These are phyloP conservation scores for Lagria hirta DNA, from an alignment of 2,888 invertebrate species.

Conservation along the genomic window DNA sequence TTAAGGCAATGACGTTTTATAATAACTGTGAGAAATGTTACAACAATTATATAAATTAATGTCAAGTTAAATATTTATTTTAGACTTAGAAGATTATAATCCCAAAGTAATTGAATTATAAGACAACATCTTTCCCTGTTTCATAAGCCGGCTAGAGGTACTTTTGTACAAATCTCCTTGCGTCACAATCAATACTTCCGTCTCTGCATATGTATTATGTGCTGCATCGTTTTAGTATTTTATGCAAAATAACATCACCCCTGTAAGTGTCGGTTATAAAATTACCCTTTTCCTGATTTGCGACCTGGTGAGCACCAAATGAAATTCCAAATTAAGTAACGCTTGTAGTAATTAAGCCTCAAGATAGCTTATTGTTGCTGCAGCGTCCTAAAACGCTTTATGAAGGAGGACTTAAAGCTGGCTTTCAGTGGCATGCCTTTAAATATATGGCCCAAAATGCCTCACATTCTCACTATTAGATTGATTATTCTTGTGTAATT, in stretches of 20 bases:
- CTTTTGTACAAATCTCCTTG: too few relatives aligned
- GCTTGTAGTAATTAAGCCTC: slow-evolving; percentile 52
- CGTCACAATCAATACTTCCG: slow-evolving; percentile 13
- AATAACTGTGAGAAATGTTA: too few relatives aligned
- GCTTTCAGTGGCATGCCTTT: slow-evolving; percentile 27
- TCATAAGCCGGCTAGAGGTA: too few relatives aligned
- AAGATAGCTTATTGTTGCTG: slow-evolving; percentile 52
- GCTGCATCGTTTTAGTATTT: slow-evolving; percentile 8
- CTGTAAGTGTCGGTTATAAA: slow-evolving; percentile 37
- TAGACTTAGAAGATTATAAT: too few relatives aligned
- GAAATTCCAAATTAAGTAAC: slow-evolving; percentile 56
- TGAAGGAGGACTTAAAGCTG: slow-evolving; percentile 17
- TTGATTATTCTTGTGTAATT: slow-evolving; percentile 51
- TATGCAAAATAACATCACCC: slow-evolving; percentile 5
- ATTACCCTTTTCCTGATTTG: slow-evolving; percentile 53
- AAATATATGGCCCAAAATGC: slow-evolving; percentile 41
- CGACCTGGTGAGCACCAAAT: slow-evolving; percentile 52
- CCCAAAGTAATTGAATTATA: too few relatives aligned
- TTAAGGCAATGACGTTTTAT: too few relatives aligned
- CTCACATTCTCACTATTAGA: slow-evolving; percentile 46
- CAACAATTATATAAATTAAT: too few relatives aligned
- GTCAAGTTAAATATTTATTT: too few relatives aligned
- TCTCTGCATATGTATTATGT: slow-evolving; percentile 19
- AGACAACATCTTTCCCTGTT: too few relatives aligned
- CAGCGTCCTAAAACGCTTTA: slow-evolving; percentile 12